Evolutionary conservation across 2,113 vertebrate genomes (phyloP).

Genomic region (Neogobius melanostomus): DNA sequence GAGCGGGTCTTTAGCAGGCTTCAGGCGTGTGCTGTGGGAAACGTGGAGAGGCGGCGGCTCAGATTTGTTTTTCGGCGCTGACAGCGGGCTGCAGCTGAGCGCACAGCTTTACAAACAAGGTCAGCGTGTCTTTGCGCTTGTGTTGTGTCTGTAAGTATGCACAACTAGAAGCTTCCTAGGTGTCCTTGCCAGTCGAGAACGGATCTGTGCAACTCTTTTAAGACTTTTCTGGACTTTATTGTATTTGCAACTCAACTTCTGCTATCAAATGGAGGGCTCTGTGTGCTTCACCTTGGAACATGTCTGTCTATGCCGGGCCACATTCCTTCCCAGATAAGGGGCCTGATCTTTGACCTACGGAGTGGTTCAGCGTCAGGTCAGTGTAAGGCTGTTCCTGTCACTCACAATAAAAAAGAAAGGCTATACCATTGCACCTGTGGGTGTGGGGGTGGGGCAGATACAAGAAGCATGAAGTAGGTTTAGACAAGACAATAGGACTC

Average conservation of each 20-base stretch:
- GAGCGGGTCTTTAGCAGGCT: constrained; percentile 7
- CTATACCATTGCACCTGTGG: background rate
- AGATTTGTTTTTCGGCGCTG: constrained; percentile 38
- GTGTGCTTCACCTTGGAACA: constrained; percentile 24
- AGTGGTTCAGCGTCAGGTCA: constrained; percentile 67
- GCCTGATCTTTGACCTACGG: constrained; percentile 53
- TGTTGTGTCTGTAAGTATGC: constrained; percentile 26
- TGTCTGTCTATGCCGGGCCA: constrained; percentile 30
- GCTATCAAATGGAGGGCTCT: background rate
- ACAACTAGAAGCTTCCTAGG: constrained; percentile 11
- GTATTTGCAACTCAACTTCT: background rate
- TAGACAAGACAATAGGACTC: constrained; percentile 54
- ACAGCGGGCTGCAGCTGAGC: constrained; percentile 47
- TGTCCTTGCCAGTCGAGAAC: constrained; percentile 8
- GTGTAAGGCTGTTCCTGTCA: constrained; percentile 62
- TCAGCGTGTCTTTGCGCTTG: constrained; percentile 31
- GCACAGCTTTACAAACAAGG: constrained; percentile 54
- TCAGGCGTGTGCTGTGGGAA: constrained; percentile 18
- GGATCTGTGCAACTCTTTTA: background rate
- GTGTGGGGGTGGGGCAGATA: constrained; percentile 13
- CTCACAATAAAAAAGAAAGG: constrained; percentile 39
- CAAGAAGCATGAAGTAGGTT: constrained; percentile 44
- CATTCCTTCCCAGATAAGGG: constrained; percentile 66
- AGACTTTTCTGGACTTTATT: background rate
- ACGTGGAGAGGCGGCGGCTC: constrained; percentile 22